phyloP scores from a whole-genome alignment of 2,113 vertebrate genomes.

The Eptesicus fuscus region DNA sequence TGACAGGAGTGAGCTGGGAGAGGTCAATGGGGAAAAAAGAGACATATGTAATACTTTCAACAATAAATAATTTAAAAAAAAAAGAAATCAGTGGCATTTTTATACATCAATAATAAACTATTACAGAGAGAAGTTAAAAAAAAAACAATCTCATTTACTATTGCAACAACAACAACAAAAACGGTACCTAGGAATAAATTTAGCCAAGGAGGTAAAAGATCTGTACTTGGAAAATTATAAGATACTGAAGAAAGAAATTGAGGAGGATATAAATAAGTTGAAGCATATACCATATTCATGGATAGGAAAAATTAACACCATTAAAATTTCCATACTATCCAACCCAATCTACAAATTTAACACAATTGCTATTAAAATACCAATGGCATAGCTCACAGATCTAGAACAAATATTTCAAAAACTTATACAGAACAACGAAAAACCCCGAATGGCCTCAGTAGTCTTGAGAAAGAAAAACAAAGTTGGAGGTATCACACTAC shows the following conservation, averaged over 20 bases:
- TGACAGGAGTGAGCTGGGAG: no score
- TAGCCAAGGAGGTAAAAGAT: background rate
- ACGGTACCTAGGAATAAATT: no score
- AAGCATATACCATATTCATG: background rate
- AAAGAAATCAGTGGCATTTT: background rate
- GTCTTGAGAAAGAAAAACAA: background rate
- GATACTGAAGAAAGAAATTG: background rate
- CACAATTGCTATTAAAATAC: background rate
- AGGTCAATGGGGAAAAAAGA: no score
- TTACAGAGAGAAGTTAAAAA: background rate
- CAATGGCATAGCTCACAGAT: background rate
- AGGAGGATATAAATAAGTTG: background rate
- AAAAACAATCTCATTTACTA: background rate
- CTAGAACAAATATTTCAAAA: background rate
- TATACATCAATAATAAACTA: background rate
- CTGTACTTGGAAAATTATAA: background rate
- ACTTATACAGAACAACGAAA: background rate
- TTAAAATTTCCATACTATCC: background rate
- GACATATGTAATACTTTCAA: no score
- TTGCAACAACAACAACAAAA: background rate
- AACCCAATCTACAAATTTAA: background rate
- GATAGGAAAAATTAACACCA: background rate
- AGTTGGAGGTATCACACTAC: background rate
- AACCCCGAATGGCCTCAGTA: background rate
- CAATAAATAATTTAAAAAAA: no score